A percentile compares a stretch with the other conserved stretches of the same genome.
Evolutionary conservation across 2,113 vertebrate genomes (phyloP).

Genomic region (Pollimyrus isidori): DNA sequence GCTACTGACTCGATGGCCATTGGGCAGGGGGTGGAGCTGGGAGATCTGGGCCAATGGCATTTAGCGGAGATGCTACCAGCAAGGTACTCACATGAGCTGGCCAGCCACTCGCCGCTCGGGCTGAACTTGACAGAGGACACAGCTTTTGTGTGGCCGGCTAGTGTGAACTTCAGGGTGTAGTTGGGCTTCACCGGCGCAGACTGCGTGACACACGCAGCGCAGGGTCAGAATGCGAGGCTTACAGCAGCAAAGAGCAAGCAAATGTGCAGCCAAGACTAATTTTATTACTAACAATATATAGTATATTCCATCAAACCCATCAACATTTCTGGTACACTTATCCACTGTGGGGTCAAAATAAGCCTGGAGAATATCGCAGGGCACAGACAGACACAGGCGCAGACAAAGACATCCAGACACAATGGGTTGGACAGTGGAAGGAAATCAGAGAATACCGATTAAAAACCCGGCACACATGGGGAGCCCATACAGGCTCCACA

Average conservation of each 20-base stretch:
- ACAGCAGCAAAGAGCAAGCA: neutral
- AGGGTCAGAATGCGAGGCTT: neutral
- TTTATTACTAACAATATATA: neutral
- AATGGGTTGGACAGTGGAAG: neutral
- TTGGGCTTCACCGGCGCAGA: conserved; percentile 91
- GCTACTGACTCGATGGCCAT: neutral
- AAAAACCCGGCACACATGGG: neutral
- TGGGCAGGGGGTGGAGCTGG: neutral
- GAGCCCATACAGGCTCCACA: neutral
- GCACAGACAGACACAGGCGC: no score
- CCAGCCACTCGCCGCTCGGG: conserved; percentile 95
- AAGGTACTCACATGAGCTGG: conserved; percentile 86
- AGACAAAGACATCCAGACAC: neutral
- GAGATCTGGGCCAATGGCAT: neutral
- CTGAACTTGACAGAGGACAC: conserved; percentile 98
- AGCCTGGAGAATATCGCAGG: neutral
- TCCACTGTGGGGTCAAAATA: neutral
- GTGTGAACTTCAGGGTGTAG: conserved; percentile 93
- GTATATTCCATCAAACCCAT: neutral
- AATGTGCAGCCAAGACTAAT: neutral
- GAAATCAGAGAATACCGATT: neutral
- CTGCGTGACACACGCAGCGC: conserved; percentile 48
- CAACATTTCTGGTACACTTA: neutral
- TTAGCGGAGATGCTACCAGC: neutral
- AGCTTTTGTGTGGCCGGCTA: conserved; percentile 94